These are phyloP conservation scores for Tuta absoluta DNA, from an alignment of 2,888 invertebrate genomes.

Conservation along the genomic window DNA sequence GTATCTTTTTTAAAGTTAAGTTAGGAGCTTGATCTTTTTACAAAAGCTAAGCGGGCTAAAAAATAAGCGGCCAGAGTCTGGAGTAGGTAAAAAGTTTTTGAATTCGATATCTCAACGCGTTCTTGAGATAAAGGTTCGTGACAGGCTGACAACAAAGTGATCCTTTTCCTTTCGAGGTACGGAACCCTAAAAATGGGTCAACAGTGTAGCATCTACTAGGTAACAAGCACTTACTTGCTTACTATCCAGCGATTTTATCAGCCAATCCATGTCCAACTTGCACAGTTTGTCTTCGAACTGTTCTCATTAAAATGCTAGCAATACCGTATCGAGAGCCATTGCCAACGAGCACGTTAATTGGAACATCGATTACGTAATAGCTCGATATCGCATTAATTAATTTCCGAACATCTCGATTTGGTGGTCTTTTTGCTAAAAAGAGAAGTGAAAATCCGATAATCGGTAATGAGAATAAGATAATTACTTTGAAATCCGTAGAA, in stretches of 20 bases:
- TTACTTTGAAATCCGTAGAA: no score
- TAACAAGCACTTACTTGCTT: background rate
- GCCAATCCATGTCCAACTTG: conserved; percentile 53
- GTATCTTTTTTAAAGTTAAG: no score
- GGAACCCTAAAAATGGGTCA: no score
- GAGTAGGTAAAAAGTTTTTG: no score
- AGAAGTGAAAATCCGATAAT: background rate
- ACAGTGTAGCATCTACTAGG: no score
- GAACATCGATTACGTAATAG: conserved; percentile 61
- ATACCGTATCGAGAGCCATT: conserved; percentile 55
- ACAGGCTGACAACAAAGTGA: no score
- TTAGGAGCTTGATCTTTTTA: no score
- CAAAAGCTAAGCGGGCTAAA: no score
- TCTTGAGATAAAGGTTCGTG: no score
- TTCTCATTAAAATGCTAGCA: conserved; percentile 69
- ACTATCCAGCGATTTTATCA: conserved; percentile 42
- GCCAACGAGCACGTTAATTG: conserved; percentile 53
- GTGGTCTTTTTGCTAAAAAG: conserved; percentile 15
- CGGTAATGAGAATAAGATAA: background rate
- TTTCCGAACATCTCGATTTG: conserved; percentile 28
- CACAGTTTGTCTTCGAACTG: conserved; percentile 70
- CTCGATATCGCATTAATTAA: conserved; percentile 48
- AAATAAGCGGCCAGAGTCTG: no score
- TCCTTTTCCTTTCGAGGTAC: no score
- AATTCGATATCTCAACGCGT: no score